Base-by-base conservation (phyloP, 2,888 invertebrate genomes). In the Sialis lutaria region DNA sequence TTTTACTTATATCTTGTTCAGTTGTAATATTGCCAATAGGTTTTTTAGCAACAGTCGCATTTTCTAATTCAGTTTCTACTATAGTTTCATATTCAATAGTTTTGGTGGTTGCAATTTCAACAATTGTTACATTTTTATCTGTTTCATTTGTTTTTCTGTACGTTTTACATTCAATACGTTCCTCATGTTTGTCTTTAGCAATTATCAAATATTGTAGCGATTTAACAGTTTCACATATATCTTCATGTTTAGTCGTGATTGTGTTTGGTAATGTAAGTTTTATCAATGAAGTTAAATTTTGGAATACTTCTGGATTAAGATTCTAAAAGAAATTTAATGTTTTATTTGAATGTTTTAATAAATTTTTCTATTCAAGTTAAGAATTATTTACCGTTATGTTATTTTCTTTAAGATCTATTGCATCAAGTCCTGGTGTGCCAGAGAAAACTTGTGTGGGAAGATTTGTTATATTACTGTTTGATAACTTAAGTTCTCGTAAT, bases 301-400 rank as follows among this genome's bases (percentile, higher is more conserved):
- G 55, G 52, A 67, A 64, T 56, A 63, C 62, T 58, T 53, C 54
- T 39, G 59, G 60, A 62, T 66, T 63, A 59, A 66, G 61, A 60
- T 60, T 58, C 64, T 66, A 13, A 35, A 42, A 44, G 10, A 33
- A 31, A 45, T 35, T 41, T 32, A 48, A 45, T 13, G 44, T 48
- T 51, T 47, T 48, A 42, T 31, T 33, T 34, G 12, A 44, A 12
- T 10, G 31, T 31, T 40, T 30, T 37, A 45, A 37, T 37, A 42
- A 40, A 7, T 48, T 4, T 12, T 10, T 45, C 2, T 35, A n/a
- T 35, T 40, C 2, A 22, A 22, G n/a, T n/a, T n/a, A n/a, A n/a
- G n/a, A n/a, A n/a, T n/a, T 42, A 42, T n/a, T 42, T 52, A 54
- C 55, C 45, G 42, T 33, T 59, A 66, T 51, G 57, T 56, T 55